phyloP scores from a whole-genome alignment of 2,888 invertebrate species.

The Chrysomela aeneicollis region DNA sequence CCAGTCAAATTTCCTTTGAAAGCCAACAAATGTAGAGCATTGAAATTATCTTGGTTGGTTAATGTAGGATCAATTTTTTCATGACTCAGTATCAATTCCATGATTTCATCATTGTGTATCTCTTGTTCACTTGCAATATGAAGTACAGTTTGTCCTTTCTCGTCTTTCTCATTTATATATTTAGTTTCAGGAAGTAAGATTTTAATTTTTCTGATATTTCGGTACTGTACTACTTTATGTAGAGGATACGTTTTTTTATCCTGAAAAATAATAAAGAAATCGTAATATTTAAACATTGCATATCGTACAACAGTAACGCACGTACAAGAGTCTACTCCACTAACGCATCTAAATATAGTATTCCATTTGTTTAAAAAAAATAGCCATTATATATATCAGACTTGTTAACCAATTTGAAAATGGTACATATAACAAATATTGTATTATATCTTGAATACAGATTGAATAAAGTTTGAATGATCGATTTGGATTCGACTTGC shows the following conservation, averaged over 20 bases:
- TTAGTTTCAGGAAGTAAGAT: conserved; percentile 13
- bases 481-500: too few relatives aligned
- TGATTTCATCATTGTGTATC: conserved; percentile 17
- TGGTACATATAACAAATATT: too few relatives aligned
- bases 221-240: conserved; percentile 23
- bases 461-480: too few relatives aligned
- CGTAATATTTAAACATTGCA: too few relatives aligned
- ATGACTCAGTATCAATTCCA: conserved; percentile 19
- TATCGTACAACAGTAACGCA: too few relatives aligned
- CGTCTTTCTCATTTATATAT: conserved; percentile 27
- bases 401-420: too few relatives aligned
- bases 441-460: too few relatives aligned
- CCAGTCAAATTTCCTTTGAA: conserved; percentile 21
- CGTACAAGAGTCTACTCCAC: too few relatives aligned
- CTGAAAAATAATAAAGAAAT: background rate
- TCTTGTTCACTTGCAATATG: conserved; percentile 25
- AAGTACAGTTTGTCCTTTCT: conserved; percentile 21
- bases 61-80: conserved; percentile 22
- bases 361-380: too few relatives aligned
- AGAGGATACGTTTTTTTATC: conserved; percentile 19
- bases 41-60: conserved; percentile 14
- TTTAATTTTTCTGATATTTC: conserved; percentile 23
- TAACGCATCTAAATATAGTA: too few relatives aligned
- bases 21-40: conserved; percentile 25
- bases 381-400: too few relatives aligned